phyloP scores from a whole-genome alignment of 2,797 vertebrate genomes.

The Macropus fuliginosus region DNA sequence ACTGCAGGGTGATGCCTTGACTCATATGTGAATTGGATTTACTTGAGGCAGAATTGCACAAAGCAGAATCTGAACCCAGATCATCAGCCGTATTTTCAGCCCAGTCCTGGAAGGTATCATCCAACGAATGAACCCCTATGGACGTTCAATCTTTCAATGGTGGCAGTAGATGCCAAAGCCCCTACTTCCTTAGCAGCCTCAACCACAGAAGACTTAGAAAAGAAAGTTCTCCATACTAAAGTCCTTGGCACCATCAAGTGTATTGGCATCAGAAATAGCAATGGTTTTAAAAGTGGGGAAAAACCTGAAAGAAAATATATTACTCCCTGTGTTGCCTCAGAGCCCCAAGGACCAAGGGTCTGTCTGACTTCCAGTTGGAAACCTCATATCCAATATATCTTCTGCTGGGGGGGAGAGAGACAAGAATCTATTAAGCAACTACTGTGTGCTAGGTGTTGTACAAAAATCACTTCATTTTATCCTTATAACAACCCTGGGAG shows the following conservation, averaged over 20 bases:
- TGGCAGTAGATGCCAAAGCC: neutral
- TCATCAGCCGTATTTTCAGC: neutral
- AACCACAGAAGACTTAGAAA: neutral
- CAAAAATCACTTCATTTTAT: neutral
- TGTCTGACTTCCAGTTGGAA: neutral
- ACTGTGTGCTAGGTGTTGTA: neutral
- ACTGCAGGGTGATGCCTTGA: neutral
- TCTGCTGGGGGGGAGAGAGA: neutral
- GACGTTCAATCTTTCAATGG: neutral
- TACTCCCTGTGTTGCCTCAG: neutral
- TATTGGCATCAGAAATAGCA: neutral
- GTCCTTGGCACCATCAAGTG: neutral
- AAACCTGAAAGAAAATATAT: neutral
- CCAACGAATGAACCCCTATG: too few relatives aligned
- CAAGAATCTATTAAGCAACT: neutral
- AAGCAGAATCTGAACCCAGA: neutral
- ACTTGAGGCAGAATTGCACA: too few relatives aligned
- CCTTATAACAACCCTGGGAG: neutral
- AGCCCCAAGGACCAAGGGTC: neutral
- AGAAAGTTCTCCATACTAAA: neutral
- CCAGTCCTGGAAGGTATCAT: neutral
- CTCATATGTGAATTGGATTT: neutral
- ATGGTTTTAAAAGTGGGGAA: neutral
- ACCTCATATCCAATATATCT: neutral
- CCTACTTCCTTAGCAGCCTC: neutral